Base-by-base conservation (phyloP, 2,888 invertebrate genomes). In the Isotomurus palustris region DNA sequence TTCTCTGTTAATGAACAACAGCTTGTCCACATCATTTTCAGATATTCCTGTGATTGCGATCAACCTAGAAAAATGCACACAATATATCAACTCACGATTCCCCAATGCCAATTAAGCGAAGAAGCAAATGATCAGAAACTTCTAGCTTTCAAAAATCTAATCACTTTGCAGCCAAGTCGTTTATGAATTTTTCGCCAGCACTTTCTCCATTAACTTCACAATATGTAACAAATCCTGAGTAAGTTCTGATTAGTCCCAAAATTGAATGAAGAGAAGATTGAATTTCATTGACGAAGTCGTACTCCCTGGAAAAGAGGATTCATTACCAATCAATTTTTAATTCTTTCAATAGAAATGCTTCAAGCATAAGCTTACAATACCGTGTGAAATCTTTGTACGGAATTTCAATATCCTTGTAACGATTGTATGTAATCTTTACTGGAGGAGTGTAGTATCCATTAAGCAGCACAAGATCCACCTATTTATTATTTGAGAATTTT, bases 151-250 rank as follows among this genome's bases (percentile, higher is more conserved):
- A 32, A 32, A n/a, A 40, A 40, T 10, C 19, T 40, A n/a, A 10
- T 40, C 5, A 5, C 40, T 40, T 40, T 40, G 6, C 6, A 5
- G 19, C n/a, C 8, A 5, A 40, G n/a, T 10, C 52, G 10, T 64
- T 32, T 28, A 73, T 60, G 8, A 73, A 44, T n/a, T 59, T 52
- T 25, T 60, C 50, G 27, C 71, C 71, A 17, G 62, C 70, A 29
- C 56, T 58, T 12, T 70, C 66, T 6, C 73, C 73, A 38, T 72
- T 64, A 21, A 68, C 66, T 32, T 68, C 67, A 19, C 61, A 56
- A 49, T 62, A 70, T 28, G 69, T 71, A 58, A 73, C 72, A 56
- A 71, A 73, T 10, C 71, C 72, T 12, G 74, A 74, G 71, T 72
- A 73, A 24, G 72, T 72, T 8, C 65, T 62, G 3, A 74, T 63